A percentile compares a stretch with the other conserved stretches of the same genome.
Evolutionary conservation across 2,113 vertebrate genomes (phyloP).

Genomic region (Zootoca vivipara): DNA sequence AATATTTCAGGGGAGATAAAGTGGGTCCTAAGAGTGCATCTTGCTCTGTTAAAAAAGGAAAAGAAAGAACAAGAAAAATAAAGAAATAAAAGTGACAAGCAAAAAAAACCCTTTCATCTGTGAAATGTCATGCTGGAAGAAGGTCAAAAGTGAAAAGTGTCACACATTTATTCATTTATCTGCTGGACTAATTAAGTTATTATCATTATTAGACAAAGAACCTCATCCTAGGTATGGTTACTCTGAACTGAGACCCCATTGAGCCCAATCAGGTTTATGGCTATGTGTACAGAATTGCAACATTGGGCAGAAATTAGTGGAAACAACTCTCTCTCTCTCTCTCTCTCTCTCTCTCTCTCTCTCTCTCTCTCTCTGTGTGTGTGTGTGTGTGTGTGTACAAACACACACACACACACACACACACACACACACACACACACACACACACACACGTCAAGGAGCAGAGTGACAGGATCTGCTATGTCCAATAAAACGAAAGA

Average conservation of each 20-base stretch:
- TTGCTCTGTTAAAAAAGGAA: neutral
- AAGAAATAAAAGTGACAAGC: neutral
- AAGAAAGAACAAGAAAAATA: neutral
- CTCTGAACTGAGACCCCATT: neutral
- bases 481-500: neutral
- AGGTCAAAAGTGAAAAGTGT: neutral
- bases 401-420: no score
- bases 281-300: neutral
- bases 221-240: neutral
- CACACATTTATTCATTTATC: no score
- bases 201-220: neutral
- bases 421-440: no score
- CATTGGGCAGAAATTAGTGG: neutral
- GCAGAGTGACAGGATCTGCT: neutral
- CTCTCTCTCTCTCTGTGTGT: no score
- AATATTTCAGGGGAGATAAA: constrained; percentile 28
- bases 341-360: no score
- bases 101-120: neutral
- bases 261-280: neutral
- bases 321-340: no score
- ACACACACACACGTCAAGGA: neutral
- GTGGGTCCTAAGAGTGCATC: neutral
- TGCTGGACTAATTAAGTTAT: neutral
- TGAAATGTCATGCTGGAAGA: neutral
- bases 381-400: no score